phyloP scores from a whole-genome alignment of 2,797 vertebrate genomes.

The Cossypha dichroa region DNA sequence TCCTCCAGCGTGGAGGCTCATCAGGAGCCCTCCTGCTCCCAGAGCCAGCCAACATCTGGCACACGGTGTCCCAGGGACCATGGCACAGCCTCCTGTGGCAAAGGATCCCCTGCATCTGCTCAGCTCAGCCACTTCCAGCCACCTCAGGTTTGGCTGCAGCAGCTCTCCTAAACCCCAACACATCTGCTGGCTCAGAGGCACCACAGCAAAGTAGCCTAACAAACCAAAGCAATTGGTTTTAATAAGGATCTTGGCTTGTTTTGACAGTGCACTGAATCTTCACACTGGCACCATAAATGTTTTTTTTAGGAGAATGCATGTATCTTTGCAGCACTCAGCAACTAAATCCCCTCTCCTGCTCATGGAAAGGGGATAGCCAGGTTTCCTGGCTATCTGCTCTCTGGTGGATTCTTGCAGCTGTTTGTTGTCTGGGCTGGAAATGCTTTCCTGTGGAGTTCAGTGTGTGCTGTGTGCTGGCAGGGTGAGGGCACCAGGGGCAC shows the following conservation, averaged over 20 bases:
- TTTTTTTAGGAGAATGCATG: slow-evolving; percentile 59
- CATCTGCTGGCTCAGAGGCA: slow-evolving; percentile 43
- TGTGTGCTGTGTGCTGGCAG: background rate
- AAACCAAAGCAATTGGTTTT: slow-evolving; percentile 66
- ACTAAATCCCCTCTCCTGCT: slow-evolving; percentile 41
- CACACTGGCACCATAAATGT: background rate
- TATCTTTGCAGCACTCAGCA: slow-evolving; percentile 54
- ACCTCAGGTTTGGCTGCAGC: slow-evolving; percentile 27
- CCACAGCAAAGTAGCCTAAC: slow-evolving; percentile 35
- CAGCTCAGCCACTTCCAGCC: slow-evolving; percentile 12
- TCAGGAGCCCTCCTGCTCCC: background rate
- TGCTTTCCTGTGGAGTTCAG: background rate
- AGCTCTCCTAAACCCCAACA: background rate
- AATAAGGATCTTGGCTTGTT: slow-evolving; percentile 63
- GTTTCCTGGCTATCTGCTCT: slow-evolving; percentile 44
- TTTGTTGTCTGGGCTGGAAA: slow-evolving; percentile 43
- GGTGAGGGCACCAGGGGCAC: accelerated
- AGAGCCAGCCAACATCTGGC: background rate
- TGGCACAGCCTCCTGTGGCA: background rate
- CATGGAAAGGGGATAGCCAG: background rate
- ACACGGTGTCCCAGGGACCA: accelerated
- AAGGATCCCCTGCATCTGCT: background rate
- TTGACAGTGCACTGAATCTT: slow-evolving; percentile 57
- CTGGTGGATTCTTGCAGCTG: background rate
- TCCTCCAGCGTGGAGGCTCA: background rate